Evolutionary conservation across 2,797 vertebrate species (phyloP).

Genomic region (Sebastes trivittatus): DNA sequence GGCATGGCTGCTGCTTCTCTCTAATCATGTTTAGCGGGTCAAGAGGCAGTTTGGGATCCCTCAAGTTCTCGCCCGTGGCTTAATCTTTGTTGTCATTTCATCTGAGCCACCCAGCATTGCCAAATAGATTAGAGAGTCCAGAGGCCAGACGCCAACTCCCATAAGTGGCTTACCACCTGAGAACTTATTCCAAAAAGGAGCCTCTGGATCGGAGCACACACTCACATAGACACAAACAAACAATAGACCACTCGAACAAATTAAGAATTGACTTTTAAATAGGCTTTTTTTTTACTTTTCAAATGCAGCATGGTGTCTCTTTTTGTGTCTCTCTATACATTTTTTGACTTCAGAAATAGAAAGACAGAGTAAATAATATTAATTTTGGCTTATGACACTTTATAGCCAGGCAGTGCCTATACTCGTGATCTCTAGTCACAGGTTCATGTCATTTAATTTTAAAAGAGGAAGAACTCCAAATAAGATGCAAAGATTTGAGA

Average conservation of each 20-base stretch:
- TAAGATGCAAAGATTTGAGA: not conserved
- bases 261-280: not conserved
- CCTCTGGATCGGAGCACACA: slow-evolving; percentile 41
- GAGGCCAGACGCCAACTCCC: slow-evolving; percentile 53
- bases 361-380: not conserved
- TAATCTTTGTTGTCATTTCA: slow-evolving; percentile 77
- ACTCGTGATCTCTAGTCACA: not conserved
- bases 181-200: slow-evolving; percentile 55
- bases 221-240: slow-evolving; percentile 23
- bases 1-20: slow-evolving; percentile 37
- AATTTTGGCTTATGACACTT: not conserved
- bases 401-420: not conserved
- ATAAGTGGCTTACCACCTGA: slow-evolving; percentile 74
- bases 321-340: not conserved
- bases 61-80: slow-evolving; percentile 51
- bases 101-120: slow-evolving; percentile 60
- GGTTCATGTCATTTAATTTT: not conserved
- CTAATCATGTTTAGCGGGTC: slow-evolving; percentile 71
- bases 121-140: slow-evolving; percentile 72
- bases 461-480: not conserved
- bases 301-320: not conserved
- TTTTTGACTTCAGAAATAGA: not conserved
- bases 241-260: slow-evolving; percentile 5
- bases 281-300: not conserved
- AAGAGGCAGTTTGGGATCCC: slow-evolving; percentile 58